Evolutionary conservation across 2,888 invertebrate genomes (phyloP).

Genomic region (Rhopalosiphum nymphaeae): DNA sequence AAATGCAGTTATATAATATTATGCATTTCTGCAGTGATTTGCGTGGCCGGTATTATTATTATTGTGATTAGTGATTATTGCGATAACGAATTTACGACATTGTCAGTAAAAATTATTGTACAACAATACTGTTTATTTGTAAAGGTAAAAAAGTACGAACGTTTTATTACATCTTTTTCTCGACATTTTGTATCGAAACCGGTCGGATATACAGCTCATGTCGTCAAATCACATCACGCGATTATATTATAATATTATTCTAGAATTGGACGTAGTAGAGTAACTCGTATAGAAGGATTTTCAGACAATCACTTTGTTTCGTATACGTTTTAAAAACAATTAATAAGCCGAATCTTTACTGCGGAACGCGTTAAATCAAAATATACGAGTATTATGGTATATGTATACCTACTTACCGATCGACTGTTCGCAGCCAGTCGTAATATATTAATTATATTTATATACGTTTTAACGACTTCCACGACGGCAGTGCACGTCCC

Average conservation of each 20-base stretch:
- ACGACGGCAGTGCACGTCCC: background rate
- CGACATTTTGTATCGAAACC: background rate
- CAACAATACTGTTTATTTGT: background rate
- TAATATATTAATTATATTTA: constrained; percentile 11
- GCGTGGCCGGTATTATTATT: background rate
- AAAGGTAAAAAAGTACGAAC: background rate
- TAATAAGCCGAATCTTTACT: background rate
- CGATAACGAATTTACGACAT: constrained; percentile 2
- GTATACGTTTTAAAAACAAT: background rate
- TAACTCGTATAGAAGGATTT: background rate
- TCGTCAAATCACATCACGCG: background rate
- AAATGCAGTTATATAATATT: background rate
- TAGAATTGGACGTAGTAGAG: background rate
- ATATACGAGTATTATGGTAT: too few species aligned
- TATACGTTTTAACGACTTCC: background rate
- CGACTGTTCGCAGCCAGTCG: background rate
- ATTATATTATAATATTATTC: background rate
- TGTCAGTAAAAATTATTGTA: background rate
- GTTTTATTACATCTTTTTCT: background rate
- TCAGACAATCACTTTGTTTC: background rate
- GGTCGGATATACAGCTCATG: background rate
- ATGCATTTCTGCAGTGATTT: background rate
- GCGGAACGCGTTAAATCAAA: background rate
- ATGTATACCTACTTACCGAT: background rate
- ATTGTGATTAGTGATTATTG: background rate